phyloP scores from a whole-genome alignment of 2,113 vertebrate species.

The Colius striatus region DNA sequence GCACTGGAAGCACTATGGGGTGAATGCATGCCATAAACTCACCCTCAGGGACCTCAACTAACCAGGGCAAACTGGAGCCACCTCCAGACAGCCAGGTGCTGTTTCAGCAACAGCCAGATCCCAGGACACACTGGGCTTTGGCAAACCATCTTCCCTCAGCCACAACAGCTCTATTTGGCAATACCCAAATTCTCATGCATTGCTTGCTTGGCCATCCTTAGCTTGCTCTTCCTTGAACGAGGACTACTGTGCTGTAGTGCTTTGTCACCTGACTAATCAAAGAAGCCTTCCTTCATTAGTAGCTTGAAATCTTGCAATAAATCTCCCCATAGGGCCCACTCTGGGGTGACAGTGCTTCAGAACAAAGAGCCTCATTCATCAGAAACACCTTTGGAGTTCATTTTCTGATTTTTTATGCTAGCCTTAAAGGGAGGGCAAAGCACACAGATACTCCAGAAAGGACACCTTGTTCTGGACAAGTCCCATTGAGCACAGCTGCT shows the following conservation, averaged over 20 bases:
- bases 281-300: background rate
- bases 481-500: background rate
- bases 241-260: background rate
- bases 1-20: background rate
- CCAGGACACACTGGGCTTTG: background rate
- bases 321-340: background rate
- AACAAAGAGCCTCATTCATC: slow-evolving; percentile 26
- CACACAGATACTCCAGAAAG: background rate
- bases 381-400: background rate
- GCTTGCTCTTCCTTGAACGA: background rate
- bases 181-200: background rate
- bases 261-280: background rate
- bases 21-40: background rate
- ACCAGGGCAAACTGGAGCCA: background rate
- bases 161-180: background rate
- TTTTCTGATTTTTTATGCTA: background rate
- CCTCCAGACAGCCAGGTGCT: background rate
- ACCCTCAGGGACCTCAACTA: background rate
- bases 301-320: background rate
- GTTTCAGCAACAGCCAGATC: background rate
- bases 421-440: background rate
- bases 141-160: background rate
- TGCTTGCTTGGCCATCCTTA: background rate
- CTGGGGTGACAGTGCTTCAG: background rate
- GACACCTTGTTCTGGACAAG: background rate